Conservation (phyloP, 2,888 invertebrate genomes). For the Synergus japonicus region DNA sequence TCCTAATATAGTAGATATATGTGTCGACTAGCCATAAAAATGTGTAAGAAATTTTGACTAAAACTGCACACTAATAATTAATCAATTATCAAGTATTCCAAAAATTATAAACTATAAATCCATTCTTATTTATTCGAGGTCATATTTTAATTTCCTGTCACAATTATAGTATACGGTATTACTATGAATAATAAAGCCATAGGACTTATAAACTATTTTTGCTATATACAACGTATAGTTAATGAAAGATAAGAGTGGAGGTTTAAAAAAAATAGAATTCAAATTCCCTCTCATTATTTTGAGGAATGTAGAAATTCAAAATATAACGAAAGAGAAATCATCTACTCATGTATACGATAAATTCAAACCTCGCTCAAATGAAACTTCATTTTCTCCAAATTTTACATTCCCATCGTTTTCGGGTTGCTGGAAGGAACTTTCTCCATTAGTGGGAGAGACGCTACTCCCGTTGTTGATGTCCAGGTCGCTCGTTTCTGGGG, state of each 20-base stretch:
- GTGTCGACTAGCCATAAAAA: slow-evolving; percentile 5
- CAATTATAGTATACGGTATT: background rate
- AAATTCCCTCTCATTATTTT: background rate
- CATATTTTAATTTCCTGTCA: background rate
- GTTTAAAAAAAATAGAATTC: background rate
- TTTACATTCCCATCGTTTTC: slow-evolving; percentile 66
- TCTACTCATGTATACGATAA: slow-evolving; percentile 71
- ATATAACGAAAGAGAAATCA: slow-evolving; percentile 56
- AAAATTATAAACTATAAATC: background rate
- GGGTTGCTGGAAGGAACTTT: slow-evolving; percentile 71
- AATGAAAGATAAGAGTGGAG: background rate
- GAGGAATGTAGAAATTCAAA: background rate
- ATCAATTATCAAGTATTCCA: background rate
- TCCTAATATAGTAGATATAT: background rate
- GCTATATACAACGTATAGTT: background rate
- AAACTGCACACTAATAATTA: background rate
- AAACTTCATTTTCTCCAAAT: slow-evolving; percentile 71
- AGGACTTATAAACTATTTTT: background rate
- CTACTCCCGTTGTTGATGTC: slow-evolving; percentile 54
- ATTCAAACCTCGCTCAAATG: slow-evolving; percentile 73
- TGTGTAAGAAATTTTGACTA: background rate
- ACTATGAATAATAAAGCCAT: background rate
- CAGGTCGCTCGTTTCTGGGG: slow-evolving; percentile 58
- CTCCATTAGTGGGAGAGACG: slow-evolving; percentile 70
- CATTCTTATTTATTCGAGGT: background rate